Evolutionary conservation across 2,113 vertebrate genomes (phyloP).

Genomic region (Aythya baeri): DNA sequence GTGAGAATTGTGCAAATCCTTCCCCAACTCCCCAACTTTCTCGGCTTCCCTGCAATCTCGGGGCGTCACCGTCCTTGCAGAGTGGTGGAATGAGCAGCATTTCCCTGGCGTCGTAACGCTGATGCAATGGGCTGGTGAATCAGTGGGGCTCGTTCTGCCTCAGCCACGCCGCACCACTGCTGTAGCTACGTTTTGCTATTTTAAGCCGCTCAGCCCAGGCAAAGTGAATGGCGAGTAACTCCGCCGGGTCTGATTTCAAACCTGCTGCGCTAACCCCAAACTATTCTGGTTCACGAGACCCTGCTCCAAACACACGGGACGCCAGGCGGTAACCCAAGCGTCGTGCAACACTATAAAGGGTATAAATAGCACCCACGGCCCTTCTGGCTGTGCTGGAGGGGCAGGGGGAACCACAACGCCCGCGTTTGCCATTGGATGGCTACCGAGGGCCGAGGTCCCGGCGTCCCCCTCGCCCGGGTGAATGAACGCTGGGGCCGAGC

Average conservation of each 20-base stretch:
- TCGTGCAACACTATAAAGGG: not conserved
- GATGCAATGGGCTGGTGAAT: constrained; percentile 20
- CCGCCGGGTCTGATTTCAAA: accelerated
- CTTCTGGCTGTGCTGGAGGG: not conserved
- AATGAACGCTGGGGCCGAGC: constrained; percentile 39
- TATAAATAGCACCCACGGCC: not conserved
- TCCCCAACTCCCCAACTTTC: not conserved
- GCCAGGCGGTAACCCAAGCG: not conserved
- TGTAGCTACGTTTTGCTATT: not conserved
- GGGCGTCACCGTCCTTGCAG: not conserved
- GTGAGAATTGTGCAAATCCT: not conserved
- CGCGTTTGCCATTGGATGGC: not conserved
- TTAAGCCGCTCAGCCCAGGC: not conserved
- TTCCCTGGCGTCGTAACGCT: not conserved
- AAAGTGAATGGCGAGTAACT: not conserved
- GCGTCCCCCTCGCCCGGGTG: not conserved
- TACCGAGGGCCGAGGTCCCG: no score
- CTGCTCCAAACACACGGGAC: not conserved
- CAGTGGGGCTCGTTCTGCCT: not conserved
- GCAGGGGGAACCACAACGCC: not conserved
- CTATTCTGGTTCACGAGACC: not conserved
- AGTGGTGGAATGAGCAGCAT: constrained; percentile 13
- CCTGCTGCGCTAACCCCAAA: not conserved
- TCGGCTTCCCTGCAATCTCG: not conserved
- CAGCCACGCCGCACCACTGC: not conserved